Conservation (phyloP, 1,140 invertebrate genomes). For the Lysiphlebus fabarum region DNA sequence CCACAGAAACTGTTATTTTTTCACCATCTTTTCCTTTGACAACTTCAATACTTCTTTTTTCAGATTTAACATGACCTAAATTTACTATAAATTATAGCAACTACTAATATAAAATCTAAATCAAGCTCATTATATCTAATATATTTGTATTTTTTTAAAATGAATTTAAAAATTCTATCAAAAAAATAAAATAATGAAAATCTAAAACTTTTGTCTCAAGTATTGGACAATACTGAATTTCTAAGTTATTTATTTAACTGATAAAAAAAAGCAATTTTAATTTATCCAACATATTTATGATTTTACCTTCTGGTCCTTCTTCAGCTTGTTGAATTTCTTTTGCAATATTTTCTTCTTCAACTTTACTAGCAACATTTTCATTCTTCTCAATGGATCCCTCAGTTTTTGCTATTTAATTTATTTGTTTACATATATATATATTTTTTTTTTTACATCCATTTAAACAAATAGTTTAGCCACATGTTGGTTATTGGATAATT, state of each 20-base stretch:
- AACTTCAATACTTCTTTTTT: constrained; percentile 61
- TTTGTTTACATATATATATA: too few relatives aligned
- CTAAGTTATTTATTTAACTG: not conserved
- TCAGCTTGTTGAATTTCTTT: constrained; percentile 37
- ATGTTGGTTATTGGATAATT: not conserved
- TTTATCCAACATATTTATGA: not conserved
- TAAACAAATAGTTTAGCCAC: not conserved
- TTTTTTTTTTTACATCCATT: too few relatives aligned
- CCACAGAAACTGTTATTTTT: constrained; percentile 63
- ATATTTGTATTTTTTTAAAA: not conserved
- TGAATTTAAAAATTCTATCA: too few relatives aligned
- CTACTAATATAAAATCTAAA: constrained; percentile 37
- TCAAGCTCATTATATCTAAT: constrained; percentile 33
- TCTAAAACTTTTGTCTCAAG: not conserved
- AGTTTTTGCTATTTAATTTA: constrained; percentile 48
- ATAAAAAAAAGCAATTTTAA: not conserved
- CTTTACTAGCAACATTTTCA: constrained; percentile 30
- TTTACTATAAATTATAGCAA: constrained; percentile 46
- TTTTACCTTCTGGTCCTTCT: constrained; percentile 50
- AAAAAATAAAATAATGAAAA: not conserved
- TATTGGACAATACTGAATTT: constrained; percentile 9
- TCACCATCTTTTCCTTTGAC: constrained; percentile 57
- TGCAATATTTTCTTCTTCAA: constrained; percentile 38
- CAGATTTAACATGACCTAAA: constrained; percentile 55
- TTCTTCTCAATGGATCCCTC: constrained; percentile 50